These are phyloP conservation scores for Decapterus maruadsi DNA, from an alignment of 2,797 vertebrate genomes.

Conservation along the genomic window DNA sequence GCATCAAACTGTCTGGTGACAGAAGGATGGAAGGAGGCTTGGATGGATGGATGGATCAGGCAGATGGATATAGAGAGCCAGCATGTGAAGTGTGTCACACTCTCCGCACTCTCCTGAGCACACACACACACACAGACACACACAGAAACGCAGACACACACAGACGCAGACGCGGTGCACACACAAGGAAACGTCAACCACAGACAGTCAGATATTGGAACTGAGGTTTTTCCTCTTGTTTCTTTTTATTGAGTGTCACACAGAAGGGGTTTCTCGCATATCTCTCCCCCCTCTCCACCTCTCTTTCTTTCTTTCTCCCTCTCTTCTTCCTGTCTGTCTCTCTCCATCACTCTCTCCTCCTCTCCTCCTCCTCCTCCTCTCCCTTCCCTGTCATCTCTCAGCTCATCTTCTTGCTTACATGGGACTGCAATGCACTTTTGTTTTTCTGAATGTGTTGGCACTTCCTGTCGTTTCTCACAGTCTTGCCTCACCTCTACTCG, in stretches of 20 bases:
- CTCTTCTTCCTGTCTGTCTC: constrained; percentile 37
- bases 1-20: constrained; percentile 66
- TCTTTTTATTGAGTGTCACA: constrained; percentile 64
- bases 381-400: constrained; percentile 49
- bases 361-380: neutral
- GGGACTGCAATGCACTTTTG: constrained; percentile 65
- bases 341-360: constrained; percentile 11
- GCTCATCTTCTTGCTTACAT: constrained; percentile 68
- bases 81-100: constrained; percentile 68
- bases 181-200: constrained; percentile 59
- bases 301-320: constrained; percentile 19
- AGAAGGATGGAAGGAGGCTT: constrained; percentile 66
- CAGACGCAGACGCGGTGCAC: neutral
- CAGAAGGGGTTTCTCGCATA: constrained; percentile 39
- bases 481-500: constrained; percentile 33
- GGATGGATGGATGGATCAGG: constrained; percentile 55
- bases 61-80: constrained; percentile 65
- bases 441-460: constrained; percentile 67
- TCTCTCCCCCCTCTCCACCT: constrained; percentile 11
- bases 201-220: constrained; percentile 61
- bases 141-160: too few species aligned
- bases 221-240: constrained; percentile 52
- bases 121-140: constrained; percentile 22
- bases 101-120: constrained; percentile 45
- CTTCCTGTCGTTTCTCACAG: constrained; percentile 38